Evolutionary conservation across 2,113 vertebrate species (phyloP).

Genomic region (Clarias magur): DNA sequence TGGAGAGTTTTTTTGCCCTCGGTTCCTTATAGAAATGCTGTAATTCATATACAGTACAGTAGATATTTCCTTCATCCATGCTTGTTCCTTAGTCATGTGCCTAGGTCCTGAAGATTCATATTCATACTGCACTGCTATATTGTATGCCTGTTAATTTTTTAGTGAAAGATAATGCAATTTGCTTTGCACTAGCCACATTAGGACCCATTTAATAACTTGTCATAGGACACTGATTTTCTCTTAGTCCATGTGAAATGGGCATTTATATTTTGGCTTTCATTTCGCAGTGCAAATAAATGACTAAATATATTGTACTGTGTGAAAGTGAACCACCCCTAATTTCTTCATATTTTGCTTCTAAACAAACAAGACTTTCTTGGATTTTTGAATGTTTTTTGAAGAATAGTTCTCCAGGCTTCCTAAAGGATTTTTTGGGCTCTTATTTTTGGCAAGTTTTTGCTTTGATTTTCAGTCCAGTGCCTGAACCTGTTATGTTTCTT

Average conservation of each 20-base stretch:
- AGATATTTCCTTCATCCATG: background rate
- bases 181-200: background rate
- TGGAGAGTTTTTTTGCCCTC: background rate
- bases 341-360: too few relatives aligned
- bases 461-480: too few relatives aligned
- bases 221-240: background rate
- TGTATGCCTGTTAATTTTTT: background rate
- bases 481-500: too few relatives aligned
- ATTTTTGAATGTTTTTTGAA: too few relatives aligned
- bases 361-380: too few relatives aligned
- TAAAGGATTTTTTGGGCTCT: too few relatives aligned
- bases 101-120: background rate
- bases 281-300: background rate
- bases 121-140: background rate
- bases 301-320: too few relatives aligned
- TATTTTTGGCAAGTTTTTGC: too few relatives aligned
- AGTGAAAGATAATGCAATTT: background rate
- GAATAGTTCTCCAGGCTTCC: too few relatives aligned
- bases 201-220: background rate
- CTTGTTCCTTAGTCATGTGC: background rate
- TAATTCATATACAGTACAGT: background rate
- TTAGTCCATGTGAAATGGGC: background rate
- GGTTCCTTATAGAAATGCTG: background rate
- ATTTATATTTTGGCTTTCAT: background rate
- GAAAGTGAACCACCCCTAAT: too few relatives aligned